These are phyloP conservation scores for Phyllostomus discolor DNA, from an alignment of 2,113 vertebrate genomes.

Conservation along the genomic window DNA sequence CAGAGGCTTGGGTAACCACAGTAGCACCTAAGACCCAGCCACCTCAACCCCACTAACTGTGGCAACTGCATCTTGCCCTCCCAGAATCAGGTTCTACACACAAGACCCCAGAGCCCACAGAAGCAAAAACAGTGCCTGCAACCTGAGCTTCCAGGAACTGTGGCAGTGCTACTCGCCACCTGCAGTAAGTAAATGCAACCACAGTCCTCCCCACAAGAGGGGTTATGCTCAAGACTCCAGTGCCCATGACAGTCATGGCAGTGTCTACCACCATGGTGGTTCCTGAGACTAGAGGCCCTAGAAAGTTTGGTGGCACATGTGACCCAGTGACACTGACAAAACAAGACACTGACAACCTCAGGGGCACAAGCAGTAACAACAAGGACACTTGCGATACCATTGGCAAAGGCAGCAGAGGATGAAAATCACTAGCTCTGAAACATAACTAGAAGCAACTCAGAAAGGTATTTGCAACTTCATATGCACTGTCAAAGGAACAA, in stretches of 20 bases:
- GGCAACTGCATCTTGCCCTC: background rate
- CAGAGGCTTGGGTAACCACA: background rate
- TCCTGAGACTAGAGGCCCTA: background rate
- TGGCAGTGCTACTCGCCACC: background rate
- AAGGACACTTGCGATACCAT: background rate
- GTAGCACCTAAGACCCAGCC: background rate
- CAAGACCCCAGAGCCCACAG: background rate
- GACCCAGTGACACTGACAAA: background rate
- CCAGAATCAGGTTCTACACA: background rate
- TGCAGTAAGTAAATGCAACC: background rate
- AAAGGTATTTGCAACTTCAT: background rate
- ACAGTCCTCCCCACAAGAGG: background rate
- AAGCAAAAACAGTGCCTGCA: too few relatives aligned
- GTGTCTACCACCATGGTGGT: background rate
- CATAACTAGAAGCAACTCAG: background rate
- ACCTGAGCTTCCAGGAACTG: background rate
- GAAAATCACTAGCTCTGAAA: background rate
- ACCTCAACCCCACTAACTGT: background rate
- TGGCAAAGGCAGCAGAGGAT: background rate
- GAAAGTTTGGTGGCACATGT: background rate
- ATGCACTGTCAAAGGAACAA: background rate
- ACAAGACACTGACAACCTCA: background rate
- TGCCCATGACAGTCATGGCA: background rate
- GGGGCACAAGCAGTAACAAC: background rate
- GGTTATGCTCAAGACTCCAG: background rate